Conservation (phyloP, 2,113 vertebrate species). For the Tetrao urogallus region DNA sequence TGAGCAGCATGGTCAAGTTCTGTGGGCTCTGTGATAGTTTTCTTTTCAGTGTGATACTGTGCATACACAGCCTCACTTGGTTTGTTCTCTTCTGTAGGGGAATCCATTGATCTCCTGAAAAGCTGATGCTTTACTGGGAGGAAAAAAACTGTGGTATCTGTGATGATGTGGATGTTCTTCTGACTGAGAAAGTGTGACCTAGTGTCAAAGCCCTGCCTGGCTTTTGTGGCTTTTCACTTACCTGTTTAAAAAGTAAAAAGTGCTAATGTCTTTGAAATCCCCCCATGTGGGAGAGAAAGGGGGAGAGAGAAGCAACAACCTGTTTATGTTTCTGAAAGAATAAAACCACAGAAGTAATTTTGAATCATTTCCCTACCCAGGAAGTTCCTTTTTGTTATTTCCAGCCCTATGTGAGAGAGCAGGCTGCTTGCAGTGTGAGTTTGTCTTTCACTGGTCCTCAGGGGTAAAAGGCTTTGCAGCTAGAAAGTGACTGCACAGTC, state of each 20-base stretch:
- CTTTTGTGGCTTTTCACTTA: not conserved
- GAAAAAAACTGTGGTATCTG: not conserved
- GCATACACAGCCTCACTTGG: accelerated
- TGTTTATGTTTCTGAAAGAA: not conserved
- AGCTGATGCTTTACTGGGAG: not conserved
- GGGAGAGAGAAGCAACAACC: not conserved
- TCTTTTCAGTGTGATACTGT: not conserved
- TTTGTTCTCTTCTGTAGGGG: not conserved
- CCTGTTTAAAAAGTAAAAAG: not conserved
- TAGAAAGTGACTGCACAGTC: not conserved
- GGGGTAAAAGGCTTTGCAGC: not conserved
- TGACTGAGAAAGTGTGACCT: accelerated
- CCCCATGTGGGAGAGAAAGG: not conserved
- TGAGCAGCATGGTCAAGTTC: not conserved
- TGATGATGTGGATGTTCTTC: not conserved
- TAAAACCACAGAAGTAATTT: not conserved
- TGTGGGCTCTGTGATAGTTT: not conserved
- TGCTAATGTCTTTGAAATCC: not conserved
- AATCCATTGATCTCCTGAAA: not conserved
- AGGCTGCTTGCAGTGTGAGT: not conserved
- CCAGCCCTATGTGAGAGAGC: not conserved
- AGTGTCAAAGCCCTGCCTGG: accelerated
- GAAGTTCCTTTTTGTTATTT: not conserved
- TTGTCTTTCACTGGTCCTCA: not conserved
- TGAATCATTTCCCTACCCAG: not conserved